Conservation (phyloP, 53 echinoderm and acorn worm genomes). For the Apostichopus leukothele region DNA sequence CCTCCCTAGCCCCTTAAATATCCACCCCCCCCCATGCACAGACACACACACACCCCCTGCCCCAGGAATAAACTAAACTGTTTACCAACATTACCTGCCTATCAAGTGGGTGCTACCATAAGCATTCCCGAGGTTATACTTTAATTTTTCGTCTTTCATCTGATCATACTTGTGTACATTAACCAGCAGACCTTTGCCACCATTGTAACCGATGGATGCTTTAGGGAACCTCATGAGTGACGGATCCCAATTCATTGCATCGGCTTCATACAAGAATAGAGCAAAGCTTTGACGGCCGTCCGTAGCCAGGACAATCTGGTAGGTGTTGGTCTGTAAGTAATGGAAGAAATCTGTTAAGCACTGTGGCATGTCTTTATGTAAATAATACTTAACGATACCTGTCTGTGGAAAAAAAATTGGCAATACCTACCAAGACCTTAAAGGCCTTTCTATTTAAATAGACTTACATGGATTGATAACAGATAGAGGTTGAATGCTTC, state of each 20-base stretch:
- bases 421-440: no score
- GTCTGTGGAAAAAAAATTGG: no score
- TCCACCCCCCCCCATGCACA: no score
- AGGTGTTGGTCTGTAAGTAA: constrained; percentile 22
- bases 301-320: constrained; percentile 22
- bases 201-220: not conserved
- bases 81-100: not conserved
- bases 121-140: not conserved
- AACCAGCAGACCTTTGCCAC: not conserved
- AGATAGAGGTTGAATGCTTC: no score
- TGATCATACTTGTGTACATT: not conserved
- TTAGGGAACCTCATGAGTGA: not conserved
- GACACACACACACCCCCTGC: no score
- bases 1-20: no score
- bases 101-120: not conserved
- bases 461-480: no score
- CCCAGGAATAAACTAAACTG: no score
- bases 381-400: no score
- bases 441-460: no score
- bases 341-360: not conserved
- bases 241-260: constrained; percentile 33
- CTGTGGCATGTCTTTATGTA: no score
- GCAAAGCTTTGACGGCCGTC: constrained; percentile 32
- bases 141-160: not conserved
- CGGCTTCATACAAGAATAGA: constrained; percentile 8